Percentiles rank a stretch among this genome's conserved stretches.
These are phyloP conservation scores for Drosophila mauritiana DNA, from an alignment of 1,140 invertebrate species.

Conservation along the genomic window DNA sequence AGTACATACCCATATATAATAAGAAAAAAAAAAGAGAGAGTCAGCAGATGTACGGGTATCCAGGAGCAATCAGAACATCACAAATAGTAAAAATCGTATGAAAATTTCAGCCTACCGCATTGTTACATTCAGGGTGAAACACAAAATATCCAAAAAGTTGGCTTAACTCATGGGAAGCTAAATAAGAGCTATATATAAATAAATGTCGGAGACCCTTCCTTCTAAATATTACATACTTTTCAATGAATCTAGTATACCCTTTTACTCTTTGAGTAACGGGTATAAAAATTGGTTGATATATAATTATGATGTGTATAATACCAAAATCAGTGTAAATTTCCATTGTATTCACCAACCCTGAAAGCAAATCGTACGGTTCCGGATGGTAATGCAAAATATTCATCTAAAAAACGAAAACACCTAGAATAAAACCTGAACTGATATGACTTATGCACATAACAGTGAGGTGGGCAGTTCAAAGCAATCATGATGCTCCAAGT, in stretches of 20 bases:
- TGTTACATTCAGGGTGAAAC: constrained; percentile 49
- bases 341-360: not conserved
- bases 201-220: too few relatives aligned
- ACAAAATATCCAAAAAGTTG: not conserved
- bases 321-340: not conserved
- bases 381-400: constrained; percentile 19
- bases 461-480: constrained; percentile 33
- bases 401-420: constrained; percentile 4
- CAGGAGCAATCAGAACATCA: constrained; percentile 7
- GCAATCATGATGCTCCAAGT: constrained; percentile 11
- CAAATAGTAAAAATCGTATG: constrained; percentile 65
- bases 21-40: constrained; percentile 43
- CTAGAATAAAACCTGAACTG: constrained; percentile 23
- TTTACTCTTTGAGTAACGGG: too few relatives aligned
- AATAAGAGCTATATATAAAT: too few relatives aligned
- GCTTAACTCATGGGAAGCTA: not conserved
- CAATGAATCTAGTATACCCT: too few relatives aligned
- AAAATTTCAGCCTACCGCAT: constrained; percentile 66
- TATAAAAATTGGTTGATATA: not conserved
- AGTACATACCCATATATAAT: constrained; percentile 78
- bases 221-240: too few relatives aligned
- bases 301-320: not conserved
- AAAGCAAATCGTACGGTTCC: constrained; percentile 3
- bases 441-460: constrained; percentile 16
- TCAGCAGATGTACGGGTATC: not conserved